phyloP scores from a whole-genome alignment of 1,140 invertebrate species.

The Dendroctonus ponderosae region DNA sequence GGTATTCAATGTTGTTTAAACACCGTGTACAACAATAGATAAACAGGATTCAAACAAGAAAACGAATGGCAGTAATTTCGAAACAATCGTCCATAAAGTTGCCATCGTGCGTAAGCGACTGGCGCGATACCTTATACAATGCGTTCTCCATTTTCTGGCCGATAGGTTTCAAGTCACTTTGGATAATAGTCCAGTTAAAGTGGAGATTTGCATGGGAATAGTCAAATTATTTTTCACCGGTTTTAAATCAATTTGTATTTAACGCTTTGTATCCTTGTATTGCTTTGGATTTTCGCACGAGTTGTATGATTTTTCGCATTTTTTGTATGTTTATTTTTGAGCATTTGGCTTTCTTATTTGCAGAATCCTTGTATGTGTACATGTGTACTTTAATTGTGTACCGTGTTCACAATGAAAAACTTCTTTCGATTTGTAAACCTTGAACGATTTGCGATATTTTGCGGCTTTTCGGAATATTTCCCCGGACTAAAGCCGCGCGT shows the following conservation, averaged over 20 bases:
- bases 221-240: no score
- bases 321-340: slow-evolving; percentile 1
- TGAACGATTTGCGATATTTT: no score
- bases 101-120: slow-evolving; percentile 12
- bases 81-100: slow-evolving; percentile 28
- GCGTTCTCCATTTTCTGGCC: slow-evolving; percentile 23
- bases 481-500: slow-evolving; percentile 1
- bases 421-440: no score
- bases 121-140: slow-evolving; percentile 23
- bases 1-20: slow-evolving; percentile 7
- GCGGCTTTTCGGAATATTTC: no score
- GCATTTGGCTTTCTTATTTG: no score
- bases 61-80: slow-evolving; percentile 25
- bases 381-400: no score
- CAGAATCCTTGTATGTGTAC: no score
- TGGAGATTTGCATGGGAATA: slow-evolving; percentile 1
- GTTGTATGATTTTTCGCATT: no score
- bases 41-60: slow-evolving; percentile 21
- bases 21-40: slow-evolving; percentile 25
- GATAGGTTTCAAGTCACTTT: slow-evolving; percentile 19
- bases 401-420: no score
- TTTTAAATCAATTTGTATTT: no score
- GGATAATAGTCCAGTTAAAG: slow-evolving; percentile 15
- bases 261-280: no score
- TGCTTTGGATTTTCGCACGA: no score